phyloP scores from a whole-genome alignment of 2,113 vertebrate species.

The Dipodomys merriami region DNA sequence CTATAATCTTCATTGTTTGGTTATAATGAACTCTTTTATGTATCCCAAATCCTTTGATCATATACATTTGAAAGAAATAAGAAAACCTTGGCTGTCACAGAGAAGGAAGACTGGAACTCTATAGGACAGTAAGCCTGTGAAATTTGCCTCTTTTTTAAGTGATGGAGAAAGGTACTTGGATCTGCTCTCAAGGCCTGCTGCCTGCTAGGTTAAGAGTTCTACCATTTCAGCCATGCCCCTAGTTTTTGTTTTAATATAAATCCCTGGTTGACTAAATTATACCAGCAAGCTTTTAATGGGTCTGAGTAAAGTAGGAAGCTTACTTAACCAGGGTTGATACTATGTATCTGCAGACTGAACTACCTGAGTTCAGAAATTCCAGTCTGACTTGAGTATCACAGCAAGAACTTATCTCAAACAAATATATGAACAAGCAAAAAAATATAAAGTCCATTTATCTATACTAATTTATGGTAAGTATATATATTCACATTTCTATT shows the following conservation, averaged over 20 bases:
- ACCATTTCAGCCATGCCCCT: no score
- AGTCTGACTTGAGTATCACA: background rate
- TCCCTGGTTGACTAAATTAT: background rate
- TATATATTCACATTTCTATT: background rate
- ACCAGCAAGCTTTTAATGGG: background rate
- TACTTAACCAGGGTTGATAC: background rate
- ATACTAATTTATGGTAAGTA: slow-evolving; percentile 39
- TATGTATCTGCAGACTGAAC: background rate
- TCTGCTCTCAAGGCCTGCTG: no score
- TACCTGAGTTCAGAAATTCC: background rate
- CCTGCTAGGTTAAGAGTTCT: no score
- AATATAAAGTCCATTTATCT: background rate
- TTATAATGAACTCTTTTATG: background rate
- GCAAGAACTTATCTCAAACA: background rate
- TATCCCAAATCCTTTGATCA: background rate
- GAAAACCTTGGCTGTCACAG: background rate
- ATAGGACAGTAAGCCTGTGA: background rate
- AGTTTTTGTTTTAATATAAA: background rate
- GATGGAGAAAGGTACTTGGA: no score
- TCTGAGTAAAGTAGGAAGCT: background rate
- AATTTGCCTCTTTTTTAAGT: background rate
- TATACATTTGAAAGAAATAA: background rate
- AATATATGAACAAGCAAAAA: no score
- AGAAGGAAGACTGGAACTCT: background rate
- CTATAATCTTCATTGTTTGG: background rate